Evolutionary conservation across 2,888 invertebrate genomes (phyloP), one percentile per base, ranked within the genome.

Genomic region (Amitus sp.): DNA sequence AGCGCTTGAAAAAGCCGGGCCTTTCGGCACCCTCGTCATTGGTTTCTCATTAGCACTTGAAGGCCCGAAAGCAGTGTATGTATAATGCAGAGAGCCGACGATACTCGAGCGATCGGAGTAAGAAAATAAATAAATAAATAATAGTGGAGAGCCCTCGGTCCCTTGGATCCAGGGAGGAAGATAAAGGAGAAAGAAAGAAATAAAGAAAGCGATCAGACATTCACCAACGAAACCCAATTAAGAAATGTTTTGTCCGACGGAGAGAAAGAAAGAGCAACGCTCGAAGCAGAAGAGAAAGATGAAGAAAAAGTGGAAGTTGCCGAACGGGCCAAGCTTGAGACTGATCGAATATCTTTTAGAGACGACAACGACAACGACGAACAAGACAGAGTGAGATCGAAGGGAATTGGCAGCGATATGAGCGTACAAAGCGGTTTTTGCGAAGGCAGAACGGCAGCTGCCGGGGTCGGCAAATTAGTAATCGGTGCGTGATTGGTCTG

Each of bases 401-500:
- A 59, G 61, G 62, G 61, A 61, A 60, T 61, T 61, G 60, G 37
- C 15, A 37, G 37, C 37, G 37, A 37, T 37, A 15, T 37, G 69
- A 66, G 61, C 63, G 65, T 67, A 69, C 69, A 67, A 37, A 71
- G 67, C 73, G 71, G 74, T 73, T 75, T 73, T 78, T 74, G 73
- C 74, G 76, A 74, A 76, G 75, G 78, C 78, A 75, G 76, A 80
- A 79, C 82, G 78, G 82, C 82, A 81, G 82, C 81, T 79, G 80
- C 79, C 80, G 78, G 77, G 79, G 76, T 72, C 75, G 71, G 80
- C 80, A 81, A 82, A 82, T 82, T 81, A 82, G 80, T 82, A 81
- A 80, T 78, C 81, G 80, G 80, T 77, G 74, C 77, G 79, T 79
- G 81, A 82, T 82, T 81, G 81, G 81, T 77, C 79, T 77, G 80